Base-by-base conservation (phyloP, 2,888 invertebrate species). In the Cabera pusaria region DNA sequence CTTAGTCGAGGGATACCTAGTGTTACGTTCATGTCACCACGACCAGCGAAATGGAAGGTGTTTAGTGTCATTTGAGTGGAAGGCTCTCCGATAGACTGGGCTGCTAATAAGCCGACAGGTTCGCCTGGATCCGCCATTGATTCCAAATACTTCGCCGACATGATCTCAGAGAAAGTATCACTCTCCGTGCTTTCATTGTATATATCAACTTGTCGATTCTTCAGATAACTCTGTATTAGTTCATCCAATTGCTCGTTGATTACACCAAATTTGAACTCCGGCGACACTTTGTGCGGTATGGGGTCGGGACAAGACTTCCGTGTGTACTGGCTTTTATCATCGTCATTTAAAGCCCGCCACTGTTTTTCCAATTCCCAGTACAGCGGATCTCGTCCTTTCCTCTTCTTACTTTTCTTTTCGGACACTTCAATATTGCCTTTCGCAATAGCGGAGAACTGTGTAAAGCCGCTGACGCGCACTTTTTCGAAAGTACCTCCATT, bases 61-160 rank as follows among this genome's bases (percentile, higher is more conserved):
- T 99, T 99, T 72, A 99, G 86, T 64, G 99, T 99, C 99, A 99
- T 99, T 91, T 99, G 99, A 41, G 99, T 99, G 1, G 99, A 99
- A 0, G 99, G 99, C 81, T 99, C 99, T 38, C 99, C 99, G 45
- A 99, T 95, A 0, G 98, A 98, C 90, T 99, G 99, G 1, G 99
- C 99, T 6, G 99, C 99, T 48, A 99, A 79, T 8, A 98, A 83
- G 1, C 98, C 98, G 0, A 99, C 99, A 0, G 98, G 95, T 80
- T 99, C 99, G 0, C 99, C 99, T 0, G 99, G 97, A 11, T 93
- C 92, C 9, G 94, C 95, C 63, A 96, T 80, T 0, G 96, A 92
- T 49, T 92, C 92, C 73, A 96, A 92, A 29, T 92, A 91, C 77
- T 97, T 97, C 5, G 93, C 85, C 57, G 93, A 93, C 65, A 98